Base-by-base conservation (phyloP, 1,140 invertebrate species). In the Nymphalis io region DNA sequence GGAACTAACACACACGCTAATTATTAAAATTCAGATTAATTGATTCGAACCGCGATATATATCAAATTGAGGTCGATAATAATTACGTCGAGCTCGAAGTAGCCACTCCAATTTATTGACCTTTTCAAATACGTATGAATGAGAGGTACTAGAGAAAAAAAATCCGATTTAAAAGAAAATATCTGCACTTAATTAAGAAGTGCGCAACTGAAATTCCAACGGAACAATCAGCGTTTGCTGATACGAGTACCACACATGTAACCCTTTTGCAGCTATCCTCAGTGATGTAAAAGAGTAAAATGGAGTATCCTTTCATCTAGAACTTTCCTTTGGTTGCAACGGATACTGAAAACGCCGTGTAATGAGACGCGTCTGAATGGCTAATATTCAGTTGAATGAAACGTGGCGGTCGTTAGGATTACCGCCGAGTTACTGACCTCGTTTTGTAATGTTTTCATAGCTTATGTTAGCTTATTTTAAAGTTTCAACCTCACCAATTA, bases 341-440 rank as follows among this genome's bases (percentile, higher is more conserved):
- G 62, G 62, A 64, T 40, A 42, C 62, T 64, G 62, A 64, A 64
- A 64, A 51, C 27, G 15, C 51, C 62, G 62, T 53, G 51, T 64
- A 64, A 64, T 64, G 62, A 64, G 62, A 42, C 62, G 62, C 33
- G 33, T 64, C 48, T 64, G 62, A 64, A 64, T 64, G 62, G 62
- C 51, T 64, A 55, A 64, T 64, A 51, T 55, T 64, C 33, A 23
- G 62, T 42, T 64, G 48, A 57, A 64, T 57, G 62, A 51, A 44
- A 39, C 39, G 62, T 38, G 62, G 48, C 62, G 46, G 27, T 51
- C 46, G 60, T 20, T 20, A 39, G 46, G 16, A 63, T 39, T 57
- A 42, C 51, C 5, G 38, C 51, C 57, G 62, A n/a, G 62, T 64
- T 55, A 64, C 16, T 64, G 62, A 64, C 62, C 62, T 20, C 38